phyloP scores from a whole-genome alignment of 2,888 invertebrate genomes.

The Eilema griseolum region DNA sequence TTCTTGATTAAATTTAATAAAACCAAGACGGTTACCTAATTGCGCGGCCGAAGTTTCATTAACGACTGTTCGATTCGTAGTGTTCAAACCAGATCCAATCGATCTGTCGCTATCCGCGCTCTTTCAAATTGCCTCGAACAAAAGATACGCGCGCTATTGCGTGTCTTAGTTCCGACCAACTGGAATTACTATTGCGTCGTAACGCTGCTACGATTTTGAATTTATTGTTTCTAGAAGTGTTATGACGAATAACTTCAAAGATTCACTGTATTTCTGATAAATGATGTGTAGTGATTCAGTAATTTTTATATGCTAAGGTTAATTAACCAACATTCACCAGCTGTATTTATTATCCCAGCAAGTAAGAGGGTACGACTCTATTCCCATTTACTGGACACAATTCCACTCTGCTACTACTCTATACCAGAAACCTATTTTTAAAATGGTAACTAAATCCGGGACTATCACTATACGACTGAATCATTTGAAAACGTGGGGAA shows the following conservation, averaged over 20 bases:
- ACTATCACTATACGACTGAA: conserved; percentile 54
- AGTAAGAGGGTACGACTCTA: neutral
- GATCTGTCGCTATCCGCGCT: conserved; percentile 61
- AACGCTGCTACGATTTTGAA: neutral
- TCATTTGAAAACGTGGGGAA: conserved; percentile 70
- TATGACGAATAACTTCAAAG: neutral
- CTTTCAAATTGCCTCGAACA: conserved; percentile 41
- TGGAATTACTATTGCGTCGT: conserved; percentile 13
- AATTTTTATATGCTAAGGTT: no score
- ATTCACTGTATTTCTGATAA: neutral
- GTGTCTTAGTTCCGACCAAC: conserved; percentile 41
- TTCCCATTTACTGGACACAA: no score
- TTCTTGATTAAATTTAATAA: conserved; percentile 88
- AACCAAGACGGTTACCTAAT: conserved; percentile 85
- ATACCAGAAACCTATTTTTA: neutral
- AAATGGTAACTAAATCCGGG: conserved; percentile 7
- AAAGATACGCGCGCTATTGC: conserved; percentile 47
- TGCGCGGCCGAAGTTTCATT: conserved; percentile 83
- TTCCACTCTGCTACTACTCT: neutral
- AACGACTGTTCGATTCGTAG: conserved; percentile 84
- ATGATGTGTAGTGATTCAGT: no score
- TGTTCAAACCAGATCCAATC: conserved; percentile 70
- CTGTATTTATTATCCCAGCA: neutral
- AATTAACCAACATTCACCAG: neutral
- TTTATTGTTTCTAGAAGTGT: conserved; percentile 13